Evolutionary conservation across 2,888 invertebrate species (phyloP).

Genomic region (Elmis aenea): DNA sequence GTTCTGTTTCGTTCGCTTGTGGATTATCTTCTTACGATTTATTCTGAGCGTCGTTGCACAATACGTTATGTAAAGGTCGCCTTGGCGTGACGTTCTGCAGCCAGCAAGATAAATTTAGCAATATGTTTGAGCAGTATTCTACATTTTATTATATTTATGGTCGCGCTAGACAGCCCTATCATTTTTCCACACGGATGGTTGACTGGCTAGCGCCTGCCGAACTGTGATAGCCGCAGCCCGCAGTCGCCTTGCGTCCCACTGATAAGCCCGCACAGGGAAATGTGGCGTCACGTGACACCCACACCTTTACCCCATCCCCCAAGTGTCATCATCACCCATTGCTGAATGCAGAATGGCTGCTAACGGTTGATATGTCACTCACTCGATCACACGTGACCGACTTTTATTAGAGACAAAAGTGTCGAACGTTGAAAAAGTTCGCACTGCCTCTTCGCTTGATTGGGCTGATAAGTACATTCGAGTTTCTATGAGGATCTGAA

Average conservation of each 20-base stretch:
- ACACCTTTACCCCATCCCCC: conserved; percentile 19
- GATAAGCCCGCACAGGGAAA: conserved; percentile 40
- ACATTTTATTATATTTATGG: conserved; percentile 11
- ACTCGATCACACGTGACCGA: conserved; percentile 47
- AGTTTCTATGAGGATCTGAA: conserved; percentile 18
- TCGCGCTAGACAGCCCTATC: conserved; percentile 44
- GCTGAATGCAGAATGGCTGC: conserved; percentile 39
- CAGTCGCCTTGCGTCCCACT: conserved; percentile 44
- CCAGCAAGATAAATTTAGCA: too few species aligned
- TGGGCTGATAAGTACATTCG: conserved; percentile 25
- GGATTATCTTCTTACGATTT: too few species aligned
- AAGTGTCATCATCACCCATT: conserved; percentile 18
- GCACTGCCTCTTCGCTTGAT: conserved; percentile 25
- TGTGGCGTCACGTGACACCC: conserved; percentile 31
- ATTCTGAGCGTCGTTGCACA: too few species aligned
- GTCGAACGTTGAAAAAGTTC: conserved; percentile 28
- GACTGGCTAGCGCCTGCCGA: conserved; percentile 42
- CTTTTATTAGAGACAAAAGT: conserved; percentile 37
- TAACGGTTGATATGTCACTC: conserved; percentile 45
- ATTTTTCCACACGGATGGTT: conserved; percentile 56
- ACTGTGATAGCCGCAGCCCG: conserved; percentile 47
- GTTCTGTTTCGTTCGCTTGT: too few species aligned
- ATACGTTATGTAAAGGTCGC: too few species aligned
- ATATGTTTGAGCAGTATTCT: too few species aligned
- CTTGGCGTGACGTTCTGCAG: too few species aligned